Percentiles rank a stretch among this genome's conserved stretches.
Conservation (phyloP, 2,797 vertebrate genomes). For the Lutjanus argentimaculatus region DNA sequence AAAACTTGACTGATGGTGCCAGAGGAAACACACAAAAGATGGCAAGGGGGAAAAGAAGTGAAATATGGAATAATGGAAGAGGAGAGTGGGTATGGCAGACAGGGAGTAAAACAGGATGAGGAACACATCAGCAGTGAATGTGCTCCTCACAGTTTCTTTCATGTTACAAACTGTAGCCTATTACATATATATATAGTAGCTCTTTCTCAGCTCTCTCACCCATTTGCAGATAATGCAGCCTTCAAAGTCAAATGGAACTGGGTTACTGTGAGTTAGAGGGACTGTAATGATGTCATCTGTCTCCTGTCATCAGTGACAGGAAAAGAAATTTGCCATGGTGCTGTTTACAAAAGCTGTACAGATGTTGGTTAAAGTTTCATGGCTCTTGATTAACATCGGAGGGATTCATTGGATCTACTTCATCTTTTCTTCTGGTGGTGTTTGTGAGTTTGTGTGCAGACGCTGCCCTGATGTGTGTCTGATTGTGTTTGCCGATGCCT, state of each 20-base stretch:
- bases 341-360: conserved; percentile 66
- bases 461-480: conserved; percentile 31
- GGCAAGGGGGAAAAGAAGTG: conserved; percentile 44
- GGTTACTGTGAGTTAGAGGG: conserved; percentile 52
- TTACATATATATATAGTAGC: conserved; percentile 14
- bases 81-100: conserved; percentile 6
- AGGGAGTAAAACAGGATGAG: conserved; percentile 11
- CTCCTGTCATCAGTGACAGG: conserved; percentile 62
- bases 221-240: conserved; percentile 55
- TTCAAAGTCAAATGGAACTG: conserved; percentile 68
- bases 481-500: conserved; percentile 47
- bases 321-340: conserved; percentile 41
- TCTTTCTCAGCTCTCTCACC: conserved; percentile 29
- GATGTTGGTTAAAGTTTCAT: conserved; percentile 77
- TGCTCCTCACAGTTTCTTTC: conserved; percentile 38
- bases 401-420: conserved; percentile 49
- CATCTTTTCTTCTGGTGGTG: conserved; percentile 15
- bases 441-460: conserved; percentile 31
- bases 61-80: conserved; percentile 39
- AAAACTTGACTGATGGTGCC: conserved; percentile 60
- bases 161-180: conserved; percentile 50
- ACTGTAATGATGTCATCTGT: conserved; percentile 69
- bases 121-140: conserved; percentile 41
- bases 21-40: conserved; percentile 58
- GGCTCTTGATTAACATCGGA: conserved; percentile 62